Conservation (phyloP, 2,888 invertebrate species). For the Gastracanthus pulcherrimus region DNA sequence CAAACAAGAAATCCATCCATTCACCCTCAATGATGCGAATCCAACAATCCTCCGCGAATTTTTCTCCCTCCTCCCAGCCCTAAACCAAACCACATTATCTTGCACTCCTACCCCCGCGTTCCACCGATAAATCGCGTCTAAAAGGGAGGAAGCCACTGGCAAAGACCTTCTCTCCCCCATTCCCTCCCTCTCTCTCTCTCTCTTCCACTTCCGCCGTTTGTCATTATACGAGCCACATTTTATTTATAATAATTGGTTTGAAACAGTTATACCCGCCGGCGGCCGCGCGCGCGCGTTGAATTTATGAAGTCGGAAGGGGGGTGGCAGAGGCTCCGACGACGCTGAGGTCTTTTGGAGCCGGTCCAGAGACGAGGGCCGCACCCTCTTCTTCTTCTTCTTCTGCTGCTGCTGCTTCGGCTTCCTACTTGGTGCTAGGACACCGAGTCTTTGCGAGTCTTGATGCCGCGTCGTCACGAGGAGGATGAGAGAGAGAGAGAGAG, state of each 20-base stretch:
- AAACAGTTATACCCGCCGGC: slow-evolving; percentile 72
- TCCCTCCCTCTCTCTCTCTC: too few relatives aligned
- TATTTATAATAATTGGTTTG: slow-evolving; percentile 76
- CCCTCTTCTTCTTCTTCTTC: neutral
- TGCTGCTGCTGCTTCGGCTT: neutral
- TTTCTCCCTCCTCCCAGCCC: neutral
- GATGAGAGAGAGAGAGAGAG: neutral
- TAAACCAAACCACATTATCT: neutral
- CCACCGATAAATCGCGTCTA: slow-evolving; percentile 43
- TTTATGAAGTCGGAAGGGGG: slow-evolving; percentile 72
- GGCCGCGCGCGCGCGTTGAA: slow-evolving; percentile 58
- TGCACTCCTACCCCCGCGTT: neutral
- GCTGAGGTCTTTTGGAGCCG: slow-evolving; percentile 72
- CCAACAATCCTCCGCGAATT: slow-evolving; percentile 2
- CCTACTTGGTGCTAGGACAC: too few relatives aligned
- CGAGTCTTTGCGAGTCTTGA: neutral
- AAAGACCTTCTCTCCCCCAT: slow-evolving; percentile 11
- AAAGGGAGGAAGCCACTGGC: slow-evolving; percentile 37
- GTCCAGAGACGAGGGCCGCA: slow-evolving; percentile 66
- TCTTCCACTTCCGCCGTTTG: slow-evolving; percentile 69
- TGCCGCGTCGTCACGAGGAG: neutral
- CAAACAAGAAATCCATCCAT: too few relatives aligned
- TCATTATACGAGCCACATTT: slow-evolving; percentile 74
- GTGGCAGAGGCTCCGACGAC: slow-evolving; percentile 40
- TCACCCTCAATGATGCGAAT: slow-evolving; percentile 25